Evolutionary conservation across 2,113 vertebrate species (phyloP).

Genomic region (Cololabis saira): DNA sequence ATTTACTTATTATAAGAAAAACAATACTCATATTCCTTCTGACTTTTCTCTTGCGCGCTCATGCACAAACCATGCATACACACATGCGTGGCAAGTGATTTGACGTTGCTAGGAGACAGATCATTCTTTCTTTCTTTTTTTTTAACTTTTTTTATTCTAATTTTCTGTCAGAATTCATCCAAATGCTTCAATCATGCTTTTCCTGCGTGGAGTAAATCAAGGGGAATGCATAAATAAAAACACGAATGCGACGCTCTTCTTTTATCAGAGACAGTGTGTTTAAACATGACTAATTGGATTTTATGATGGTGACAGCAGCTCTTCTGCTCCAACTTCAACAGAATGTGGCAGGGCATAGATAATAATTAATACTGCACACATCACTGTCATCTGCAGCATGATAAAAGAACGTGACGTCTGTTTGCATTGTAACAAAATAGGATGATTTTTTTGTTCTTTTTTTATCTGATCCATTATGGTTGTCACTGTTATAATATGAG

Average conservation of each 20-base stretch:
- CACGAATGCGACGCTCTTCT: slow-evolving; percentile 7
- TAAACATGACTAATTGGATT: slow-evolving; percentile 28
- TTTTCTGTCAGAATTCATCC: slow-evolving; percentile 70
- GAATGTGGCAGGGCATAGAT: slow-evolving; percentile 42
- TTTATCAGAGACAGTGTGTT: background rate
- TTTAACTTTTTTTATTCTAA: slow-evolving; percentile 65
- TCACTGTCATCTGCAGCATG: slow-evolving; percentile 48
- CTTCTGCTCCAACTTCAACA: slow-evolving; percentile 36
- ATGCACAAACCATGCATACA: slow-evolving; percentile 4
- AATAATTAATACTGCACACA: slow-evolving; percentile 52
- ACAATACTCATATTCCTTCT: slow-evolving; percentile 3
- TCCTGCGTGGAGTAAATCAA: slow-evolving; percentile 42
- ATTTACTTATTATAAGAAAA: slow-evolving; percentile 4
- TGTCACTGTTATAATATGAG: slow-evolving; percentile 31
- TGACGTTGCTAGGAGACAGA: slow-evolving; percentile 85
- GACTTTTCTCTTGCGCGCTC: slow-evolving; percentile 18
- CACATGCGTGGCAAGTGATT: too few species aligned
- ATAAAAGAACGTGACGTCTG: slow-evolving; percentile 52
- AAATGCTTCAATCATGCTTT: slow-evolving; percentile 53
- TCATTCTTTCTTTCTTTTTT: slow-evolving; percentile 38
- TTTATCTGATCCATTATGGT: slow-evolving; percentile 28
- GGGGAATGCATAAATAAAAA: slow-evolving; percentile 39
- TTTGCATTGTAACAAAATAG: slow-evolving; percentile 43
- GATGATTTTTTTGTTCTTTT: slow-evolving; percentile 7
- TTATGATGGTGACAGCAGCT: slow-evolving; percentile 21